These are phyloP conservation scores for Cordilura impudica DNA, from an alignment of 2,888 invertebrate genomes.

Conservation along the genomic window DNA sequence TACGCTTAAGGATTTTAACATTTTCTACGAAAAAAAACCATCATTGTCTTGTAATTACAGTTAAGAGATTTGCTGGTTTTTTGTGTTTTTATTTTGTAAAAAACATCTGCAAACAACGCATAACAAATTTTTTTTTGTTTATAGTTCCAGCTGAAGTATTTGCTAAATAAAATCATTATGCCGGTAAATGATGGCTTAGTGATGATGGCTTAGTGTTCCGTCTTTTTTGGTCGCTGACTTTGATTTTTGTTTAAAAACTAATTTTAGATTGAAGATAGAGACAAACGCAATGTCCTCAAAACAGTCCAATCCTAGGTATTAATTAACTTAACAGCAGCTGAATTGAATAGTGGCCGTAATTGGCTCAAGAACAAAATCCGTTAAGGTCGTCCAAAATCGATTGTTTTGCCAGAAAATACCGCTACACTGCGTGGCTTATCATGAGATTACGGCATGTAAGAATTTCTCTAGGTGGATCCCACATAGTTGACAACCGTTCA, in stretches of 20 bases:
- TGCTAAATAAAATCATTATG: conserved; percentile 9
- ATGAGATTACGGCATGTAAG: too few species aligned
- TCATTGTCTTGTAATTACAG: conserved; percentile 19
- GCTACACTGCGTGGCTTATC: too few species aligned
- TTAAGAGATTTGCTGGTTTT: conserved; percentile 8
- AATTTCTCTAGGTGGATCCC: too few species aligned
- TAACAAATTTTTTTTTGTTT: neutral
- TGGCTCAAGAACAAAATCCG: too few species aligned
- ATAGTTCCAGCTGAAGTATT: conserved; percentile 17
- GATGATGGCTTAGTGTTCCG: neutral
- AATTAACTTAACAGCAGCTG: too few species aligned
- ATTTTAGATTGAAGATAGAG: neutral
- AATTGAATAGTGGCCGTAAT: too few species aligned
- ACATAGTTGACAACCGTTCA: too few species aligned
- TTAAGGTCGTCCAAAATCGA: too few species aligned
- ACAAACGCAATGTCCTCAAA: too few species aligned
- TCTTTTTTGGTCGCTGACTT: neutral
- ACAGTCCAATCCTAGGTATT: too few species aligned
- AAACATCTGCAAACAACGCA: conserved; percentile 26
- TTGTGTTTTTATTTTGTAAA: too few species aligned
- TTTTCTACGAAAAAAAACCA: neutral
- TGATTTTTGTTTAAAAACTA: neutral
- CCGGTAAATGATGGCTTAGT: neutral
- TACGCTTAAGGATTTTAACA: conserved; percentile 46
- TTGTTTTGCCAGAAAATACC: too few species aligned